phyloP scores from a whole-genome alignment of 2,113 vertebrate species.

The Forbesichthys agassizii region DNA sequence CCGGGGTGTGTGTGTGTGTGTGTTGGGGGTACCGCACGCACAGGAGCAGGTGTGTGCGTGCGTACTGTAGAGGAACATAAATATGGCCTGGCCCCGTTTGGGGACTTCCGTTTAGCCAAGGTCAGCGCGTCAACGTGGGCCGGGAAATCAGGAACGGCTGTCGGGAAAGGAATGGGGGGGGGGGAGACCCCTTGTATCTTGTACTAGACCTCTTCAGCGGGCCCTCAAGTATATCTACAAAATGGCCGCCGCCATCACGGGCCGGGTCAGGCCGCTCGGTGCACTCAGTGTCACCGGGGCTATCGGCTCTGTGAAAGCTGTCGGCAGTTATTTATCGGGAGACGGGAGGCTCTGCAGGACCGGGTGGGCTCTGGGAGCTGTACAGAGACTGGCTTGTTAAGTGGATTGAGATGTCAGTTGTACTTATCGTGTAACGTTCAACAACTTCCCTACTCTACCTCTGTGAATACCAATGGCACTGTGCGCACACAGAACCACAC shows the following conservation, averaged over 20 bases:
- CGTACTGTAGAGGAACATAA: conserved; percentile 37
- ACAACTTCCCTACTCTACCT: too few species aligned
- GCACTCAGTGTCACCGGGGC: conserved; percentile 43
- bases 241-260: conserved; percentile 40
- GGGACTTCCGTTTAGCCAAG: conserved; percentile 45
- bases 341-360: too few species aligned
- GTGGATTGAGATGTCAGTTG: too few species aligned
- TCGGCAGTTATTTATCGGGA: neutral
- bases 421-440: too few species aligned
- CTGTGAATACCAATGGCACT: too few species aligned
- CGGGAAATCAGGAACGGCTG: conserved; percentile 42
- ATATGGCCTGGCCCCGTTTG: conserved; percentile 31
- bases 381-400: too few species aligned
- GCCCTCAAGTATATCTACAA: conserved; percentile 51
- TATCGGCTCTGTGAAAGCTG: conserved; percentile 22
- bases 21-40: too few species aligned
- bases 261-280: conserved; percentile 44
- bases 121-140: conserved; percentile 37
- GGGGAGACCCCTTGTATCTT: conserved; percentile 54
- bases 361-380: too few species aligned
- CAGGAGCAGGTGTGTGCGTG: too few species aligned
- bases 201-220: conserved; percentile 50
- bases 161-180: conserved; percentile 22
- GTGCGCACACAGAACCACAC: too few species aligned
- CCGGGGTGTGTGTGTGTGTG: conserved; percentile 11